phyloP scores from a whole-genome alignment of 2,797 vertebrate species.

The Anomalospiza imberbis region DNA sequence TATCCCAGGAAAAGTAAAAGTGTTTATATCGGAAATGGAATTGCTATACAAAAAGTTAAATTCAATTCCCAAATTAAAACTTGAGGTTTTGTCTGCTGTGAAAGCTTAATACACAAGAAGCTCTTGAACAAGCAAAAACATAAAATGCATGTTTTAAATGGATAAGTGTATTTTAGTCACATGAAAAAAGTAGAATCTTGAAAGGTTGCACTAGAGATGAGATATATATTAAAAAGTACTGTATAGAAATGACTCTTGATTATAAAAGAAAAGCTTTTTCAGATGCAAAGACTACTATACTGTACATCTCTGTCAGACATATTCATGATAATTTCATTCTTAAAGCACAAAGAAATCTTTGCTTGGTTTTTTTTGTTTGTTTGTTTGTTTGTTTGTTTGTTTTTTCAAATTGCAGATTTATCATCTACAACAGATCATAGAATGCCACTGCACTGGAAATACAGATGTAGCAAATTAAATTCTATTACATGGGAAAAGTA shows the following conservation, averaged over 20 bases:
- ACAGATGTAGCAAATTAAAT: neutral
- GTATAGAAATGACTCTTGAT: neutral
- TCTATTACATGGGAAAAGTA: neutral
- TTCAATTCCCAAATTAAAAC: neutral
- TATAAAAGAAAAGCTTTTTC: neutral
- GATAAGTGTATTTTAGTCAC: neutral
- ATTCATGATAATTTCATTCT: neutral
- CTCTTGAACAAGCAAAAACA: neutral
- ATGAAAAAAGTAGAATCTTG: neutral
- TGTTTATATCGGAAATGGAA: neutral
- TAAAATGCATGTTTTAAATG: neutral
- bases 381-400: neutral
- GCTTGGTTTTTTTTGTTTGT: neutral
- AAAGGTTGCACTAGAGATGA: neutral
- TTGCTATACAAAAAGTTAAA: neutral
- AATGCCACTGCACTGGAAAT: neutral
- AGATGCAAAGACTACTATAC: neutral
- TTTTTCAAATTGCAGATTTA: neutral
- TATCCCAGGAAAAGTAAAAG: neutral
- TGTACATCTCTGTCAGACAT: neutral
- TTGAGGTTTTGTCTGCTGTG: neutral
- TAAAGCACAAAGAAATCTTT: neutral
- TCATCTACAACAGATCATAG: neutral
- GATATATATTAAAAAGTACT: neutral
- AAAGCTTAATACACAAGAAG: neutral